Conservation (phyloP, 1,140 invertebrate genomes). For the Rhopalosiphum padi region DNA sequence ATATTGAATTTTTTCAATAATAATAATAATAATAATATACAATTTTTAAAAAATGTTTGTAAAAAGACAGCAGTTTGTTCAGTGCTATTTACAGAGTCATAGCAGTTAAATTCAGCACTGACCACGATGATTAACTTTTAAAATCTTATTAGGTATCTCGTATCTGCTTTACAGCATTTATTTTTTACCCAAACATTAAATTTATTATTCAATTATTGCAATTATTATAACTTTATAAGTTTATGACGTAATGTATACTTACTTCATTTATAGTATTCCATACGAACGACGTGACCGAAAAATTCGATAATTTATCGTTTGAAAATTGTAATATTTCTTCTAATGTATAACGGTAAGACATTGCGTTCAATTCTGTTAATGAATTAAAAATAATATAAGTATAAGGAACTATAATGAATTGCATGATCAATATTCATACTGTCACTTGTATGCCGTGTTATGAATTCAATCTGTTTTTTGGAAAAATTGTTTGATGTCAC, state of each 20-base stretch:
- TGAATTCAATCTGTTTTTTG: constrained; percentile 39
- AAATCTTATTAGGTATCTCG: no score
- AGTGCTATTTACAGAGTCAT: no score
- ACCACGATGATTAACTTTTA: no score
- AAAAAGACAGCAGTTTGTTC: no score
- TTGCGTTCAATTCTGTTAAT: not conserved
- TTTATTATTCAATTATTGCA: not conserved
- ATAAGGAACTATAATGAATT: not conserved
- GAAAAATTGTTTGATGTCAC: constrained; percentile 41
- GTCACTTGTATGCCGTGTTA: constrained; percentile 8
- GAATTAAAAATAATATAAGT: not conserved
- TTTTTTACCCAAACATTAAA: not conserved
- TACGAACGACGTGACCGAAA: constrained; percentile 58
- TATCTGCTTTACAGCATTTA: no score
- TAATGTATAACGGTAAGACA: constrained; percentile 58
- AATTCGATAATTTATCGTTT: constrained; percentile 52
- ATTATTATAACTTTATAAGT: not conserved
- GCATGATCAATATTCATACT: not conserved
- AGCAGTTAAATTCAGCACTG: no score
- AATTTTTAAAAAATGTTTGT: no score
- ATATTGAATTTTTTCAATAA: no score
- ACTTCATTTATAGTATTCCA: constrained; percentile 60
- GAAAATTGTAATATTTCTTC: constrained; percentile 59
- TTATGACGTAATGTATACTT: not conserved
- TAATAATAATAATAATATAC: no score